These are phyloP conservation scores for Arothron firmamentum DNA, from an alignment of 2,113 vertebrate species.

Conservation along the genomic window DNA sequence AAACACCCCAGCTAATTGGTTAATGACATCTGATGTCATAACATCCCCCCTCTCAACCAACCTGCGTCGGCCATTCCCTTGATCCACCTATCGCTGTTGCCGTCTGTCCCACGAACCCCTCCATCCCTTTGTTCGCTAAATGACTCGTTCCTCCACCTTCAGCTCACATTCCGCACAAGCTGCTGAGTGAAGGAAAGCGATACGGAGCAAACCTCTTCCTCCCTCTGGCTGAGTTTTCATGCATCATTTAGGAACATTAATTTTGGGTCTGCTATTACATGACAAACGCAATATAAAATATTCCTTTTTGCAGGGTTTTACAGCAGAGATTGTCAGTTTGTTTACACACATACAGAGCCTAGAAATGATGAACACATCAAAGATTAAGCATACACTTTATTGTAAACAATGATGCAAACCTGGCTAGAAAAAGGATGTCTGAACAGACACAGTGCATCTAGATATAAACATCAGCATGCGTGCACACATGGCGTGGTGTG, in stretches of 20 bases:
- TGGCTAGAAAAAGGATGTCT: background rate
- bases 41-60: conserved; percentile 23
- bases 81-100: conserved; percentile 12
- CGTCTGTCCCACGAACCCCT: conserved; percentile 7
- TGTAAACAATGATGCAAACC: background rate
- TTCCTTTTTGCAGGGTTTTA: too few relatives aligned
- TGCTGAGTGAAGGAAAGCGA: conserved; percentile 13
- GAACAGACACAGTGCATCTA: too few relatives aligned
- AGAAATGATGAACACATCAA: too few relatives aligned
- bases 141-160: conserved; percentile 4
- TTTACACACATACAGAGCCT: too few relatives aligned
- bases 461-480: too few relatives aligned
- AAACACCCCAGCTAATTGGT: conserved; percentile 67
- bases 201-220: background rate
- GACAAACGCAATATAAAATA: too few relatives aligned
- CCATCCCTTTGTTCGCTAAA: conserved; percentile 7
- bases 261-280: too few relatives aligned
- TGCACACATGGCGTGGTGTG: too few relatives aligned
- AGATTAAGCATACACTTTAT: too few relatives aligned
- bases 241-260: too few relatives aligned
- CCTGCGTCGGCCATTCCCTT: conserved; percentile 27
- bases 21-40: conserved; percentile 66
- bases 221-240: conserved; percentile 4
- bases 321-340: too few relatives aligned
- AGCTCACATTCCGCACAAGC: conserved; percentile 11